Conservation (phyloP, 2,797 vertebrate genomes). For the Aulostomus chinensis region DNA sequence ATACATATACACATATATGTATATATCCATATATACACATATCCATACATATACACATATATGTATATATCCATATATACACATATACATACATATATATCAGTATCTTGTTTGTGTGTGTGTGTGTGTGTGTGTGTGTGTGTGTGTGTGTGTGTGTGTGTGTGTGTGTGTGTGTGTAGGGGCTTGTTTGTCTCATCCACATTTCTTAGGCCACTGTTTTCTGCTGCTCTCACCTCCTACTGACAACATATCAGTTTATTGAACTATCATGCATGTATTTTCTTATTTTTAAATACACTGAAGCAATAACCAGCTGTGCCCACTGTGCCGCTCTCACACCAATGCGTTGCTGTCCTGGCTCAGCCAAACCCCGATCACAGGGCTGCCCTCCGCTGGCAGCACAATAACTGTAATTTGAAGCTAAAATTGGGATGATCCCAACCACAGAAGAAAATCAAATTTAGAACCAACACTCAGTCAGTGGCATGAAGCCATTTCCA, state of each 20-base stretch:
- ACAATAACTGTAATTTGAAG: slow-evolving; percentile 42
- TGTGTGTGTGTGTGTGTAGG: background rate
- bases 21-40: background rate
- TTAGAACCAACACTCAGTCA: slow-evolving; percentile 17
- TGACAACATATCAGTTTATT: no score
- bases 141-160: background rate
- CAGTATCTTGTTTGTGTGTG: background rate
- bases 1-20: background rate
- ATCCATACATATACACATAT: no score
- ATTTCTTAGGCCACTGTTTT: background rate
- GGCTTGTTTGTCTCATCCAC: background rate
- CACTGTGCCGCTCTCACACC: background rate
- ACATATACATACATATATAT: no score
- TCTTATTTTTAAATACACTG: background rate
- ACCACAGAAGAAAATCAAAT: slow-evolving; percentile 29
- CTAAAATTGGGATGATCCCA: slow-evolving; percentile 38
- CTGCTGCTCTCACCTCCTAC: no score
- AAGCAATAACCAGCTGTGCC: background rate
- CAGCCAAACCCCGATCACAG: slow-evolving; percentile 25
- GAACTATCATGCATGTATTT: no score
- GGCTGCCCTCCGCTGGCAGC: slow-evolving; percentile 22
- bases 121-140: background rate
- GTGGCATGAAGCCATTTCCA: slow-evolving; percentile 16
- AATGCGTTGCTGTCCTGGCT: background rate
- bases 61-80: no score